Conservation (phyloP, 2,797 vertebrate genomes). For the Poecilia velifera region DNA sequence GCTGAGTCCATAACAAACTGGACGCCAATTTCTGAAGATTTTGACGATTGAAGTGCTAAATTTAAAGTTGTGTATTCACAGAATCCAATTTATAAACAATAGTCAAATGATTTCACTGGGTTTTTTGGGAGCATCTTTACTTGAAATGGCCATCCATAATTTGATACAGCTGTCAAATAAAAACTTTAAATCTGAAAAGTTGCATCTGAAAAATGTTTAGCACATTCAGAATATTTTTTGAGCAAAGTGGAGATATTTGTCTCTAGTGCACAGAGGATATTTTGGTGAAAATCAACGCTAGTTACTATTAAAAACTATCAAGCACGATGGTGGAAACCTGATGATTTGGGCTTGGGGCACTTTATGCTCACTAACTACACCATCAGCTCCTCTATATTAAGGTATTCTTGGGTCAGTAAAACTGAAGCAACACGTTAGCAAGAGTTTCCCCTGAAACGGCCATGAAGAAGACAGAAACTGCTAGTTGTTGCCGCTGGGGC, state of each 20-base stretch:
- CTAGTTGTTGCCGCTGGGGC: neutral
- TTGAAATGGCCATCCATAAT: neutral
- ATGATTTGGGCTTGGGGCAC: neutral
- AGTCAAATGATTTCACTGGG: neutral
- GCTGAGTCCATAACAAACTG: neutral
- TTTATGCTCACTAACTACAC: neutral
- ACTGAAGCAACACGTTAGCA: neutral
- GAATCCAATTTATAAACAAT: neutral
- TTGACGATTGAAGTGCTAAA: neutral
- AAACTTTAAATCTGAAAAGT: neutral
- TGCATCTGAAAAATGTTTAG: neutral
- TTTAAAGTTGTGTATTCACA: neutral
- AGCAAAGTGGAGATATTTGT: neutral
- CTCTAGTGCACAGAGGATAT: neutral
- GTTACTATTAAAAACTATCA: neutral
- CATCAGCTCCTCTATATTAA: neutral
- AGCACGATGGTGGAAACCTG: neutral
- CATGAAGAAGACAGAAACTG: neutral
- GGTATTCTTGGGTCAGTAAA: neutral
- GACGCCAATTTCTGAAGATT: neutral
- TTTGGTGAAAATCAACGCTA: neutral
- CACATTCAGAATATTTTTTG: conserved; percentile 1
- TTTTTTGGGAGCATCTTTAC: neutral
- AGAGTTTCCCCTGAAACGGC: neutral
- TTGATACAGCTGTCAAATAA: neutral